phyloP scores from a whole-genome alignment of 2,888 invertebrate genomes.

The Andrena minutula region DNA sequence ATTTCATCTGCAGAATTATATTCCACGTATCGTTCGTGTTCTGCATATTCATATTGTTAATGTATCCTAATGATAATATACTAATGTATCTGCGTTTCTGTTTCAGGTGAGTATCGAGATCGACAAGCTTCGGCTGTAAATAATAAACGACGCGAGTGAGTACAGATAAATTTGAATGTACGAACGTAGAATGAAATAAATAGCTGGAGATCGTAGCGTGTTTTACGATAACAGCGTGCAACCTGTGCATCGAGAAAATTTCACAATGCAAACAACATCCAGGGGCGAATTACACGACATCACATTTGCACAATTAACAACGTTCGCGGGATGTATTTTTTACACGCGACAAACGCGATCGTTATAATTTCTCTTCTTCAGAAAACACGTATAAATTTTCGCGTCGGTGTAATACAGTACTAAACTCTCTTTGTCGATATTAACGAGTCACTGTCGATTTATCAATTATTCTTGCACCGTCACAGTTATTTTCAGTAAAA shows the following conservation, averaged over 20 bases:
- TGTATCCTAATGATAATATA: neutral
- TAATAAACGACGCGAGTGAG: slow-evolving; percentile 31
- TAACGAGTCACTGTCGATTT: too few relatives aligned
- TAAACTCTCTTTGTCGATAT: too few relatives aligned
- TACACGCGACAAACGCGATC: neutral
- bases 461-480: too few relatives aligned
- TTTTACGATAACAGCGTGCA: neutral
- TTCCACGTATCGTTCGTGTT: neutral
- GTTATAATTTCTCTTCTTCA: slow-evolving; percentile 1
- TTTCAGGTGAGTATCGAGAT: slow-evolving; percentile 46
- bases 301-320: slow-evolving; percentile 21
- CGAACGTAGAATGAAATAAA: slow-evolving; percentile 5
- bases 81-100: neutral
- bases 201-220: neutral
- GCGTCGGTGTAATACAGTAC: too few relatives aligned
- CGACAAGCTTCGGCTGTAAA: neutral
- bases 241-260: neutral
- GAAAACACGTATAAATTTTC: neutral
- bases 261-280: slow-evolving; percentile 3
- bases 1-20: neutral
- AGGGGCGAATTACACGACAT: slow-evolving; percentile 1
- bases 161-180: slow-evolving; percentile 40
- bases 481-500: too few relatives aligned
- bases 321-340: neutral
- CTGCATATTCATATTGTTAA: neutral